phyloP scores from a whole-genome alignment of 2,113 vertebrate species.

The Periophthalmodon schlosseri region DNA sequence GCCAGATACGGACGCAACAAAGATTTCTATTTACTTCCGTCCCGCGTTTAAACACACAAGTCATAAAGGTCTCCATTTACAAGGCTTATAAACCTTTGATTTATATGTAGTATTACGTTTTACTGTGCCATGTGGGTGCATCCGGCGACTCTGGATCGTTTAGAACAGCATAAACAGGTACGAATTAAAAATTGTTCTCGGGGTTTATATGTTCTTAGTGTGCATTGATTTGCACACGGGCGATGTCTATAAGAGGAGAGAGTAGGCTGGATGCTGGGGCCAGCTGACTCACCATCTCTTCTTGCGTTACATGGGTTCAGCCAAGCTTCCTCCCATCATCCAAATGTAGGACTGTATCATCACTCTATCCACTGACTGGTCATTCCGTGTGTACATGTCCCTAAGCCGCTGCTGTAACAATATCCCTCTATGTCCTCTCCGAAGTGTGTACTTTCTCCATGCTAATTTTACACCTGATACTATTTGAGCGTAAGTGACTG shows the following conservation, averaged over 20 bases:
- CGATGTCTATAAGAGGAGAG: background rate
- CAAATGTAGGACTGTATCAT: background rate
- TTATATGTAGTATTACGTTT: background rate
- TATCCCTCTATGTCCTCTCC: background rate
- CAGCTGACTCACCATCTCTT: background rate
- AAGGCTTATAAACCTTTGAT: background rate
- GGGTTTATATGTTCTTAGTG: no score
- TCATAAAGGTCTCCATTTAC: background rate
- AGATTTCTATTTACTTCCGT: background rate
- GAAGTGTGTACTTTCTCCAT: background rate
- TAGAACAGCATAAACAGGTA: background rate
- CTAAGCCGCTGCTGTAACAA: background rate
- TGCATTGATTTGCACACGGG: background rate
- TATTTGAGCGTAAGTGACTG: conserved; percentile 2
- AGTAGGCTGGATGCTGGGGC: background rate
- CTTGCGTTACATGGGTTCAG: background rate
- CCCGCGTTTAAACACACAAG: background rate
- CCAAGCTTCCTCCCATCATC: background rate
- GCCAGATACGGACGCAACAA: background rate
- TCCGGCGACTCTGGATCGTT: background rate
- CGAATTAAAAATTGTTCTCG: background rate
- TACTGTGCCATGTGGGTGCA: background rate
- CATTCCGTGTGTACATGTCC: background rate
- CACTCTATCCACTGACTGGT: background rate
- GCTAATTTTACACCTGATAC: background rate